Conservation (phyloP, 1,140 invertebrate species). For the Drosophila sp. region DNA sequence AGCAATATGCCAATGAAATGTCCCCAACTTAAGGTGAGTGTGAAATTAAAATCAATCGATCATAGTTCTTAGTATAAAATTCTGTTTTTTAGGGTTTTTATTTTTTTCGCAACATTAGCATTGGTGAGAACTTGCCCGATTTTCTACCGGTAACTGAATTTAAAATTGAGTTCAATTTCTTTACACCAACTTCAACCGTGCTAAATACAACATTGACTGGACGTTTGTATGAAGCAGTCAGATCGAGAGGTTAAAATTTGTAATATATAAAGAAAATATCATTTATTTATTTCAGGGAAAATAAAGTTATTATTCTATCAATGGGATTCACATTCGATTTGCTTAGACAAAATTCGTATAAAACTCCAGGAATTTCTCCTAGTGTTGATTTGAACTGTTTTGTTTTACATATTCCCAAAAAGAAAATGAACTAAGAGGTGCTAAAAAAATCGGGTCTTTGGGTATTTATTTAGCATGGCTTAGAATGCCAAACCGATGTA, state of each 20-base stretch:
- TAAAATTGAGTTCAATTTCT: slow-evolving; percentile 45
- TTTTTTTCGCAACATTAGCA: slow-evolving; percentile 40
- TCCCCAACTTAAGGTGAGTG: slow-evolving; percentile 38
- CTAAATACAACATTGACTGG: slow-evolving; percentile 31
- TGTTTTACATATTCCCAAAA: too few species aligned
- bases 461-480: not conserved
- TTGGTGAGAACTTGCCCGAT: slow-evolving; percentile 38
- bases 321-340: not conserved
- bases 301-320: slow-evolving; percentile 12
- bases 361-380: too few species aligned
- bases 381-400: too few species aligned
- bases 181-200: not conserved
- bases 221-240: slow-evolving; percentile 16
- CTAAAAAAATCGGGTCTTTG: too few species aligned
- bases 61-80: too few species aligned
- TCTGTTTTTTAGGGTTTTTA: slow-evolving; percentile 37
- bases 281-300: not conserved
- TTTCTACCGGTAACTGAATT: slow-evolving; percentile 49
- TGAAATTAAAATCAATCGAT: too few species aligned
- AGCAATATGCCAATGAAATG: slow-evolving; percentile 30
- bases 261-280: not conserved
- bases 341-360: too few species aligned
- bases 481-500: not conserved
- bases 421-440: too few species aligned
- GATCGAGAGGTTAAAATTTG: not conserved